These are phyloP conservation scores for Pilophorus perplexus DNA, from an alignment of 2,888 invertebrate genomes.

Conservation along the genomic window DNA sequence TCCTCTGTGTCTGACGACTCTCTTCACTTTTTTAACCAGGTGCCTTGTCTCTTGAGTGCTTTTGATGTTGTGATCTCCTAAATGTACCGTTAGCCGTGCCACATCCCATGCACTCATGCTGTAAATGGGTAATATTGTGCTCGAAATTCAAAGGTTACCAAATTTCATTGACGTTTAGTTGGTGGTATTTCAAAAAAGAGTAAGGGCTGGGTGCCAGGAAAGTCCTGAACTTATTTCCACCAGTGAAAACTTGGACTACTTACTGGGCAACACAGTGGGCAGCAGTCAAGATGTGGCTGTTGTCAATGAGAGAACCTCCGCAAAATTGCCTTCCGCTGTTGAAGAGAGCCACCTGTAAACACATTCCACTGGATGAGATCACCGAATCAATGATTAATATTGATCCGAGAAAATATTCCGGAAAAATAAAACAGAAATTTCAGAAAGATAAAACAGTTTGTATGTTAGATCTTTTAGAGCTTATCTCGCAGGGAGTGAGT, in stretches of 20 bases:
- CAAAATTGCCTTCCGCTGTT: conserved; percentile 83
- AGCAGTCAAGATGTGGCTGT: conserved; percentile 73
- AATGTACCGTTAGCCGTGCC: conserved; percentile 71
- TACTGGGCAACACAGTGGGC: conserved; percentile 89
- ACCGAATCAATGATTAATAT: too few relatives aligned
- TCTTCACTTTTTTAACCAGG: conserved; percentile 72
- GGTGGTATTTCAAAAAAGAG: background rate
- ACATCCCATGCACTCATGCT: conserved; percentile 90
- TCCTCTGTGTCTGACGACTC: conserved; percentile 79
- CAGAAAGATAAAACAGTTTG: background rate
- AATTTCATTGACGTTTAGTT: background rate
- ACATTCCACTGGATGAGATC: too few relatives aligned
- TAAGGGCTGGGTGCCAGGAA: background rate
- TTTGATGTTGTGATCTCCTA: conserved; percentile 82
- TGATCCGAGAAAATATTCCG: too few relatives aligned
- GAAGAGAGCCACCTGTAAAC: conserved; percentile 66
- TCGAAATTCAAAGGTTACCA: too few relatives aligned
- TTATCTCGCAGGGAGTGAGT: background rate
- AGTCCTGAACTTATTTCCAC: background rate
- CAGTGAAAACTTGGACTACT: too few relatives aligned
- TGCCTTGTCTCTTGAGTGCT: conserved; percentile 71
- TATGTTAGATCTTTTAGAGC: background rate
- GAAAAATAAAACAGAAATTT: too few relatives aligned
- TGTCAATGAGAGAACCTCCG: conserved; percentile 81
- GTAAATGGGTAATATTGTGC: conserved; percentile 48